Conservation (phyloP, 2,888 invertebrate species). For the Drosophila lacicola region DNA sequence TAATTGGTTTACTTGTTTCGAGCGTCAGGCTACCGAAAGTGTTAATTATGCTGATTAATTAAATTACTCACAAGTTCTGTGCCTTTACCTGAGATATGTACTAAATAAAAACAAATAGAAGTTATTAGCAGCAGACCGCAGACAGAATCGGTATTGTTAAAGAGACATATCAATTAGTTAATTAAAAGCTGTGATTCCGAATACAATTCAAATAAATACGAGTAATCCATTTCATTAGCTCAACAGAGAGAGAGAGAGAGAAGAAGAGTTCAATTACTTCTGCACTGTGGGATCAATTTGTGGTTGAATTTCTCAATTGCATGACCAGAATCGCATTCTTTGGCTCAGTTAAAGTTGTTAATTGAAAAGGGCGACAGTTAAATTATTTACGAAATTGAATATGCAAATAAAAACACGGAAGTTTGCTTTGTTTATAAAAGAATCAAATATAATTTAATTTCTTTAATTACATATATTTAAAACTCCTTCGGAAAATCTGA, state of each 20-base stretch:
- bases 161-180: not conserved
- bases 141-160: not conserved
- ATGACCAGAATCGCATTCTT: constrained; percentile 22
- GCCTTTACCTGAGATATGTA: too few relatives aligned
- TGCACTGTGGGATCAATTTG: constrained; percentile 12
- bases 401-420: constrained; percentile 19
- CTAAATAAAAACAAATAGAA: not conserved
- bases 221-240: not conserved
- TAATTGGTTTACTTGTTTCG: constrained; percentile 13
- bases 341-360: constrained; percentile 11
- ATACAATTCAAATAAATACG: not conserved
- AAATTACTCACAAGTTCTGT: constrained; percentile 2
- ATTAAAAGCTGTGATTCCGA: not conserved
- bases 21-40: not conserved
- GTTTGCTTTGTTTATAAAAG: constrained; percentile 2
- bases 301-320: constrained; percentile 17
- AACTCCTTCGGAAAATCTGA: constrained; percentile 1
- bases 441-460: constrained; percentile 26
- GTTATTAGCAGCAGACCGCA: not conserved
- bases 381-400: constrained; percentile 18
- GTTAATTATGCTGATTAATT: constrained; percentile 15
- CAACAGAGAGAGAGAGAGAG: not conserved
- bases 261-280: constrained; percentile 18
- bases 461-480: constrained; percentile 2
- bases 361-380: constrained; percentile 17